Evolutionary conservation across 2,797 vertebrate genomes (phyloP).

Genomic region (Borostomias antarcticus): DNA sequence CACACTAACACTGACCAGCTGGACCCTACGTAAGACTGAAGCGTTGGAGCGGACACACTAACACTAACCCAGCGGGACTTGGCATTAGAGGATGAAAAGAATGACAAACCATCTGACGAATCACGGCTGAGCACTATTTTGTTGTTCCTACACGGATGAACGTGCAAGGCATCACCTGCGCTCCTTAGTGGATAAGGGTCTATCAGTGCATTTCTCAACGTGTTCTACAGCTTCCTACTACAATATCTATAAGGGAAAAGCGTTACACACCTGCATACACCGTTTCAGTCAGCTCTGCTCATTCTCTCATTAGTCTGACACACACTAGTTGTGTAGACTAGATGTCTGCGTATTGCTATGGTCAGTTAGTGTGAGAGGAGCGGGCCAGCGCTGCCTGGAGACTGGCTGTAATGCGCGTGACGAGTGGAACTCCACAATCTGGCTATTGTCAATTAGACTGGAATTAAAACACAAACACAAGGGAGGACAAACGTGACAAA

Average conservation of each 20-base stretch:
- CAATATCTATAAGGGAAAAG: conserved; percentile 39
- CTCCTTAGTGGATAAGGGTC: conserved; percentile 54
- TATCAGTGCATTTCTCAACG: conserved; percentile 53
- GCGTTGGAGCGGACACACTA: neutral
- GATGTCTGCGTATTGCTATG: conserved; percentile 2
- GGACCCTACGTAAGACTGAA: neutral
- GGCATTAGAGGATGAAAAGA: neutral
- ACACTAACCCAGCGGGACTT: neutral
- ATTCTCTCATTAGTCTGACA: neutral
- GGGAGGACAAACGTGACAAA: conserved; percentile 39
- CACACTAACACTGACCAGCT: neutral
- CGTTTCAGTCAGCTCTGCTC: conserved; percentile 12
- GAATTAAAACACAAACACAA: conserved; percentile 46
- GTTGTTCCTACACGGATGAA: conserved; percentile 11
- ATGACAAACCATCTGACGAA: neutral
- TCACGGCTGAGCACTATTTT: conserved; percentile 24
- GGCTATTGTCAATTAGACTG: conserved; percentile 47
- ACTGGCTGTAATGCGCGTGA: conserved; percentile 20
- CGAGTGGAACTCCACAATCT: conserved; percentile 38
- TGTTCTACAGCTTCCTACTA: conserved; percentile 45
- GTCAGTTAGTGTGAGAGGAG: neutral
- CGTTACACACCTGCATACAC: conserved; percentile 45
- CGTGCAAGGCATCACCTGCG: conserved; percentile 51
- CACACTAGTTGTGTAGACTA: neutral
- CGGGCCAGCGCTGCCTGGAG: conserved; percentile 36